Conservation (phyloP, 1,140 invertebrate species). For the Ceratosolen solmsi region DNA sequence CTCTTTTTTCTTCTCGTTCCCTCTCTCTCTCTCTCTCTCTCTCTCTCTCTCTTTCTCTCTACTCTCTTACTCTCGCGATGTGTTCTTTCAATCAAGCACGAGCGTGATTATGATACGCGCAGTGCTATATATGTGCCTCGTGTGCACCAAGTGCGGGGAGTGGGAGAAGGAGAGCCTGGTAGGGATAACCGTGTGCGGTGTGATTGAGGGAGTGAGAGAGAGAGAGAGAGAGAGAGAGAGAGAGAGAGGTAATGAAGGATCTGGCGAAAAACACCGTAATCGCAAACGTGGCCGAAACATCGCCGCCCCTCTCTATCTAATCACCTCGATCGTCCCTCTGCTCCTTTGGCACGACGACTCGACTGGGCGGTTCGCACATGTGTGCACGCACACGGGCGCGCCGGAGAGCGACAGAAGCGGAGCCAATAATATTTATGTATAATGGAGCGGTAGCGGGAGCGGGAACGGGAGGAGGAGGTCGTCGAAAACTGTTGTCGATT, state of each 20-base stretch:
- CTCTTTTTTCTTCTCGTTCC: too few relatives aligned
- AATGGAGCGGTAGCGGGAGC: too few relatives aligned
- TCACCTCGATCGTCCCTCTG: too few relatives aligned
- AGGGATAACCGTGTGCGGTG: not conserved
- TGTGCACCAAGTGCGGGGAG: not conserved
- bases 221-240: not conserved
- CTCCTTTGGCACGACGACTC: too few relatives aligned
- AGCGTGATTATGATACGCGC: not conserved
- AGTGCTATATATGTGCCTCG: not conserved
- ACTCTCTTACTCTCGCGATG: too few relatives aligned
- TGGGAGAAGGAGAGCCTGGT: not conserved
- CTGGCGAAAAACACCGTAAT: slow-evolving; percentile 17
- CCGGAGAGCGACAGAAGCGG: too few relatives aligned
- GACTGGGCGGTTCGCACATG: too few relatives aligned
- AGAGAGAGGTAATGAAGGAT: not conserved
- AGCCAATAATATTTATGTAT: too few relatives aligned
- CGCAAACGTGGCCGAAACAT: slow-evolving; percentile 17
- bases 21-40: too few relatives aligned
- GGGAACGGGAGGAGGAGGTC: not conserved
- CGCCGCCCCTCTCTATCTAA: not conserved
- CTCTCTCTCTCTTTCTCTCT: too few relatives aligned
- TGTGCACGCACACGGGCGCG: too few relatives aligned
- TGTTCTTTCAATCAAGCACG: not conserved
- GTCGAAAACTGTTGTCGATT: not conserved
- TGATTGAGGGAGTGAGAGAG: not conserved